Evolutionary conservation across 2,888 invertebrate species (phyloP), one percentile per base, ranked within the genome.

Genomic region (Lithophane ornitopus): DNA sequence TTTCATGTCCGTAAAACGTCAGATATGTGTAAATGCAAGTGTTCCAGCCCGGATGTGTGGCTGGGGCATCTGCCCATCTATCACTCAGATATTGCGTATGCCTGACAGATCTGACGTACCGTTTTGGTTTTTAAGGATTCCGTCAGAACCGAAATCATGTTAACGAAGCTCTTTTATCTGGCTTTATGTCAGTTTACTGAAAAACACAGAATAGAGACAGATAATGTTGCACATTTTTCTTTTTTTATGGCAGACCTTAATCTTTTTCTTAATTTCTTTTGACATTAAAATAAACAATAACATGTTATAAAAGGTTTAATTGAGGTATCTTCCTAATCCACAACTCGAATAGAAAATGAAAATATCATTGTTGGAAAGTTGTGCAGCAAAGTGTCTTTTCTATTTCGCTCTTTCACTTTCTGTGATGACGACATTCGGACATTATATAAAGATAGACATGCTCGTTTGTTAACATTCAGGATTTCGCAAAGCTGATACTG

Each of bases 51-150:
- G 87, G 84, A 88, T 87, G 87, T 82, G 81, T 90, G 89, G 88
- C 78, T 75, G 76, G 82, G 87, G 87, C 89, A 89, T 89, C 87
- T 89, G 90, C 87, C 91, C 93, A 94, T 95, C 94, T 89, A 94
- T 95, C 94, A 95, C 89, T 79, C 89, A 84, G 91, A 93, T 93
- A 95, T 92, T 92, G 90, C 91, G 89, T 92, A 79, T 72, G 76
- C 62, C 70, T 75, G 88, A 88, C 87, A 79, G 74, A 80, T 87
- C 80, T 75, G 82, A 84, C 81, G 70, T 59, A 65, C 74, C 71
- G 77, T 80, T 85, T 75, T 71, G 72, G 59, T 86, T 88, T 87
- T 88, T 83, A 49, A 78, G 81, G 67, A 80, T 78, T 74, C 77
- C 71, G 76, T 80, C 82, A 77, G 74, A 78, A 78, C 59, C 46